Evolutionary conservation across 2,797 vertebrate genomes (phyloP), one percentile per base, ranked within the genome.

Genomic region (Protonibea diacanthus): DNA sequence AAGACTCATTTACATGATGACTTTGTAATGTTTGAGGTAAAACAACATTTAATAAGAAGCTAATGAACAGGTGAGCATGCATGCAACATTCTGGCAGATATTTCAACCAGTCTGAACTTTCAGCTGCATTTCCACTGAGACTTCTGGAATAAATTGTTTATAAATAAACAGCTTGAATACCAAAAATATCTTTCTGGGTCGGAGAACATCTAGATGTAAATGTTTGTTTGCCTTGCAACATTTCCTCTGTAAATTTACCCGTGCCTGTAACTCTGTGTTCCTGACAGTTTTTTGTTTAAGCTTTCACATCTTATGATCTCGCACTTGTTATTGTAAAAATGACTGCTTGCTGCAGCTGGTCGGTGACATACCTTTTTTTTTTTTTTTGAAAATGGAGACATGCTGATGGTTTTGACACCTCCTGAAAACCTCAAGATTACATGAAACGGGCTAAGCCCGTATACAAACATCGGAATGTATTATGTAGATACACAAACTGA

Each of bases 311-410:
- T 13, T 40, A n/a, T 62, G 65, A 56, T 58, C 60, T 49, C 11
- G 61, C 11, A 27, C 52, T 74, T n/a, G 13, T 51, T 64, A 38
- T 57, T 59, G 7, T 58, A 27, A 60, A 49, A 53, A 65, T 25
- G 6, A 58, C 23, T 45, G 15, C 33, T 70, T 17, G 6, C 70
- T 52, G 23, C 6, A 53, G 44, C 29, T 23, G 17, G 56, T 58
- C 21, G 0, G 14, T 51, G 23, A 40, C 58, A 44, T 29, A 21
- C 2, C 11, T 60, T 74, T 7, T 33, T 7, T 7, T 33, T 7
- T 33, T 33, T 8, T 33, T 33, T 33, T 33, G n/a, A n/a, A 77
- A 88, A 86, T 60, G 33, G 48, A 77, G 82, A 85, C 71, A 68
- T 78, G 60, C 13, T 45, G 58, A 62, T 33, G 17, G 33, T 55